A percentile compares a stretch with the other conserved stretches of the same genome.
phyloP scores from a whole-genome alignment of 2,797 vertebrate species.

The Nasua narica region DNA sequence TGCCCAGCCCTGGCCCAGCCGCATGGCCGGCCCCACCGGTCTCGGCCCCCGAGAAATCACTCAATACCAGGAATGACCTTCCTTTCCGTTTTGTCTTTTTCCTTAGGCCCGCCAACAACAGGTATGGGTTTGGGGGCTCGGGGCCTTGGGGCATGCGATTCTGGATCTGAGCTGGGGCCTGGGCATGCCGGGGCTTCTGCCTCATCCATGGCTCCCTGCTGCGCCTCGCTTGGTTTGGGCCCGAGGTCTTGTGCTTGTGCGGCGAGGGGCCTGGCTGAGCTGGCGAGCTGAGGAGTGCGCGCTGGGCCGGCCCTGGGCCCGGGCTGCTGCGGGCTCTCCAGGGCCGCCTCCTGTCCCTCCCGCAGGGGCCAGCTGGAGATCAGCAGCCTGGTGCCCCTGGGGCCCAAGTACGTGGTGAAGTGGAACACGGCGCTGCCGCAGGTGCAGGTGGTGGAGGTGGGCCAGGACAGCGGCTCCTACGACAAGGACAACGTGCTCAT shows the following conservation, averaged over 20 bases:
- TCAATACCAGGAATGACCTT: background rate
- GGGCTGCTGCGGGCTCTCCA: background rate
- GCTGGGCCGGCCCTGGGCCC: background rate
- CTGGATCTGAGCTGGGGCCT: background rate
- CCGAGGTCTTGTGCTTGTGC: constrained; percentile 57
- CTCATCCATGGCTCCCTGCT: background rate
- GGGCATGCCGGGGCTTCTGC: background rate
- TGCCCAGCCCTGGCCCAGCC: background rate
- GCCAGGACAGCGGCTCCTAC: constrained; percentile 86
- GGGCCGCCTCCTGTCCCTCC: background rate
- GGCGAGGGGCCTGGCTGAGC: constrained; percentile 45
- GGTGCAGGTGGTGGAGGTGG: constrained; percentile 96
- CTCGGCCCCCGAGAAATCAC: background rate
- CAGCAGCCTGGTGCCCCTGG: constrained; percentile 94
- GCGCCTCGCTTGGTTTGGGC: constrained; percentile 20
- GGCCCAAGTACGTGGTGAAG: constrained; percentile 96
- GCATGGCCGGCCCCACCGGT: accelerated
- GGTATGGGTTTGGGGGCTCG: constrained; percentile 61
- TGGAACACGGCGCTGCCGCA: constrained; percentile 94
- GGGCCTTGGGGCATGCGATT: background rate
- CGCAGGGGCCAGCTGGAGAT: constrained; percentile 92
- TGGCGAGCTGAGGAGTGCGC: background rate
- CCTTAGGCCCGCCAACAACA: constrained; percentile 77
- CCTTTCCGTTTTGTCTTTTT: constrained; percentile 47
- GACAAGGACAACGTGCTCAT: constrained; percentile 85